Percentiles rank a stretch among this genome's conserved stretches.
These are phyloP conservation scores for Caretta caretta DNA, from an alignment of 2,113 vertebrate species.

Conservation along the genomic window DNA sequence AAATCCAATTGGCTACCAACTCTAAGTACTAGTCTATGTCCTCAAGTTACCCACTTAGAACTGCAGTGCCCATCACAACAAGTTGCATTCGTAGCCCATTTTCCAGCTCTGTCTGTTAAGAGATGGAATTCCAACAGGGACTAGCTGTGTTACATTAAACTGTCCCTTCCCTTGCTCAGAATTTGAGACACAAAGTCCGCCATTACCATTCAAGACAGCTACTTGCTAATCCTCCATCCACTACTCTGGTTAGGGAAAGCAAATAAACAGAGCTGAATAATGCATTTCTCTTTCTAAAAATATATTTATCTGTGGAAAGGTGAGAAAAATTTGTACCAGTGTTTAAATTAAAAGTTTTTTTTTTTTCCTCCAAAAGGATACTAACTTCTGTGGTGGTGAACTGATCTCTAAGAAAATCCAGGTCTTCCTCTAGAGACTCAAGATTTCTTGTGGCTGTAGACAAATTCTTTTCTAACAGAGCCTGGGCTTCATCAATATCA, in stretches of 20 bases:
- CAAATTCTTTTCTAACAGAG: conserved; percentile 95
- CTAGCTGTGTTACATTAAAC: neutral
- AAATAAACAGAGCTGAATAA: neutral
- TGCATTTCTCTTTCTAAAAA: neutral
- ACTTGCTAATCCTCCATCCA: neutral
- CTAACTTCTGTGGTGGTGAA: conserved; percentile 99
- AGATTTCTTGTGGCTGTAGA: conserved; percentile 93
- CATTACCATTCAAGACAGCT: neutral
- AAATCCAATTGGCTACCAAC: neutral
- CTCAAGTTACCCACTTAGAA: rapidly evolving
- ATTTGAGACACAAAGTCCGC: rapidly evolving
- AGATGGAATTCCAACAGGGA: neutral
- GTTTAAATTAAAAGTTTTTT: neutral
- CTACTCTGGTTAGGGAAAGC: neutral
- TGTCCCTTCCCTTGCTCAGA: neutral
- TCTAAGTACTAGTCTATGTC: rapidly evolving
- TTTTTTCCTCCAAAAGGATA: conserved; percentile 88
- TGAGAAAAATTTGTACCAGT: neutral
- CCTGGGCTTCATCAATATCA: conserved; percentile 95
- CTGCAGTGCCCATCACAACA: rapidly evolving
- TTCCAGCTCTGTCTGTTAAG: neutral
- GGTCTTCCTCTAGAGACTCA: conserved; percentile 94
- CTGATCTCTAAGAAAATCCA: conserved; percentile 98
- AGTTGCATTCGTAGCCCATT: rapidly evolving
- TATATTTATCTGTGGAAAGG: neutral